Evolutionary conservation across 2,797 vertebrate species (phyloP).

Genomic region (Glyptemys insculpta): DNA sequence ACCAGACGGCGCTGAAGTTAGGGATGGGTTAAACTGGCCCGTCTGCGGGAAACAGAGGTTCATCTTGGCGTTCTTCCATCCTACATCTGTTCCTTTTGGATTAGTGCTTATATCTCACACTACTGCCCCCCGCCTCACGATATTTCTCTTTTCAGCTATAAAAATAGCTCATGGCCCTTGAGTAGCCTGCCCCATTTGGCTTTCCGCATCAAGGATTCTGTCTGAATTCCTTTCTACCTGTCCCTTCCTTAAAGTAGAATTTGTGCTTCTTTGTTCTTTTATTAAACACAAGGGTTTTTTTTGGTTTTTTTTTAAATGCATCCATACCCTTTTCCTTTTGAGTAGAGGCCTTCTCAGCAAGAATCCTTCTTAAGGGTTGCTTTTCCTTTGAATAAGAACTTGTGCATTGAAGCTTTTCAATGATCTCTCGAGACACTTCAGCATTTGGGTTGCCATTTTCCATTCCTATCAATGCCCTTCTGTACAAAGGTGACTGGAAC

Average conservation of each 20-base stretch:
- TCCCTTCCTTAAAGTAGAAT: neutral
- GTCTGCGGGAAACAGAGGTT: neutral
- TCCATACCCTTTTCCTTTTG: neutral
- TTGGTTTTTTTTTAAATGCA: neutral
- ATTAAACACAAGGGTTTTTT: neutral
- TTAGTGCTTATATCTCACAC: neutral
- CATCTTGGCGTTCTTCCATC: neutral
- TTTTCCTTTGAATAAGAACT: neutral
- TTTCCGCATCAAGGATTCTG: neutral
- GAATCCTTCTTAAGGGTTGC: too few relatives aligned
- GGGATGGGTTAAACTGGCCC: neutral
- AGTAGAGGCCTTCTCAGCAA: neutral
- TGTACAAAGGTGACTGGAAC: neutral
- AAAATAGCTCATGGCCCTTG: neutral
- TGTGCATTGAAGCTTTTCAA: neutral
- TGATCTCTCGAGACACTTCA: neutral
- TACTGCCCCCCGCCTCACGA: neutral
- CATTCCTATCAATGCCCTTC: neutral
- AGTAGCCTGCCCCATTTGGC: neutral
- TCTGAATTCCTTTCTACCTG: neutral
- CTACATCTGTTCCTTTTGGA: neutral
- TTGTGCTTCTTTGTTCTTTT: neutral
- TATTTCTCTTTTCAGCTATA: neutral
- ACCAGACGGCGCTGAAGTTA: neutral
- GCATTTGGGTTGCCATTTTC: neutral